Percentiles rank a stretch among this genome's conserved stretches.
phyloP scores from a whole-genome alignment of 2,797 vertebrate genomes.

The Hoplostethus mediterraneus region DNA sequence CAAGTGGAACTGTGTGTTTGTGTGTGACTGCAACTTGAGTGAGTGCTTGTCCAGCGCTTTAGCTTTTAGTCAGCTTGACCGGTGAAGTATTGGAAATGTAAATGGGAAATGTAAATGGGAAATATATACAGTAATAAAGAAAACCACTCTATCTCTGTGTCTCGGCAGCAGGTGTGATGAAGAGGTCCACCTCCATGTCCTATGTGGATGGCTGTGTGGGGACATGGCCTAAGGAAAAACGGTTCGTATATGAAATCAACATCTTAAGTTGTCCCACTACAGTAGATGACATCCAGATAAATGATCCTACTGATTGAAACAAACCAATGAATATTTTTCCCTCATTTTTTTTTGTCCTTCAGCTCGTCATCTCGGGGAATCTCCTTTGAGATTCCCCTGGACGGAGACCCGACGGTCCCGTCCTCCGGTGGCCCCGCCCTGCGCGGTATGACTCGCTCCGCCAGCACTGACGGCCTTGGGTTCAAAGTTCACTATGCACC shows the following conservation, averaged over 20 bases:
- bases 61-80: not conserved
- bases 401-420: conserved; percentile 85
- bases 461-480: conserved; percentile 92
- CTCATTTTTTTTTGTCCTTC: conserved; percentile 12
- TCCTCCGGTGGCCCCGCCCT: conserved; percentile 66
- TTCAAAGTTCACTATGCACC: conserved; percentile 86
- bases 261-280: not conserved
- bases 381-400: conserved; percentile 97
- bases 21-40: too few relatives aligned
- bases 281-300: not conserved
- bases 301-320: too few relatives aligned
- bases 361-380: conserved; percentile 94
- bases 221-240: conserved; percentile 98
- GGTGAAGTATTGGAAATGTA: not conserved
- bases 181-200: conserved; percentile 94
- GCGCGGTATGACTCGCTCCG: conserved; percentile 89
- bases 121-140: too few relatives aligned
- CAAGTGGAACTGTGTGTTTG: too few relatives aligned
- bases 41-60: too few relatives aligned
- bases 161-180: conserved; percentile 86
- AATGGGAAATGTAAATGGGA: not conserved
- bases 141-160: conserved; percentile 7
- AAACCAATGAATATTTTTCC: not conserved
- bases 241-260: conserved; percentile 78
- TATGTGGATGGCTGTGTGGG: conserved; percentile 93